Evolutionary conservation across 2,888 invertebrate genomes (phyloP), one percentile per base, ranked within the genome.

Genomic region (Eugnorisma glareosa): DNA sequence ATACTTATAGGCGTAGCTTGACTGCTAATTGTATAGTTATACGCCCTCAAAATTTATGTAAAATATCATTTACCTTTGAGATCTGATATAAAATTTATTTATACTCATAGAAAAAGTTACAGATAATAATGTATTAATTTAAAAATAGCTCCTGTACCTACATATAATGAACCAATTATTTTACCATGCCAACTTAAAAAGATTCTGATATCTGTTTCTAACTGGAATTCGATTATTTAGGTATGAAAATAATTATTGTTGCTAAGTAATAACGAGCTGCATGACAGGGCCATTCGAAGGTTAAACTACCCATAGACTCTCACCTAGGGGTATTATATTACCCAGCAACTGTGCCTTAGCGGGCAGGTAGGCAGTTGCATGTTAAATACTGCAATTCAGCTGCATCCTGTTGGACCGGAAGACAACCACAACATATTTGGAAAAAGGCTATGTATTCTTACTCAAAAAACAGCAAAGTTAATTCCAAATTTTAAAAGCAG

Each of bases 121-220:
- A 64, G 35, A 48, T 69, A 69, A 82, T n/a, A n/a, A n/a, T n/a
- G n/a, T n/a, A 79, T 11, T n/a, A 2, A 11, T 48, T 2, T 24
- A 2, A 35, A 72, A 72, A 66, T 37, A 37, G 3, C 24, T 57
- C 15, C n/a, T 40, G n/a, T 54, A 21, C 37, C 37, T 18, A 15
- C 24, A 24, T 31, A 13, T 37, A 5, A n/a, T 51, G 1, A 43
- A 48, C 18, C 28, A 5, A 21, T 24, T 2, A 4, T 35, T 7
- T 63, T 69, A 35, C 40, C n/a, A 67, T 61, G 1, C 18, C 7
- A 8, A 45, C 6, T 3, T 7, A 75, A 40, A 59, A 7, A 40
- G 15, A 40, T 43, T 45, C 24, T 37, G 18, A 15, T 37, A 51
- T n/a, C 37, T 15, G 8, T 8, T 24, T 31, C 4, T 31, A 35